Evolutionary conservation across 2,113 vertebrate species (phyloP), one percentile per base, ranked within the genome.

Genomic region (Antigone vipio): DNA sequence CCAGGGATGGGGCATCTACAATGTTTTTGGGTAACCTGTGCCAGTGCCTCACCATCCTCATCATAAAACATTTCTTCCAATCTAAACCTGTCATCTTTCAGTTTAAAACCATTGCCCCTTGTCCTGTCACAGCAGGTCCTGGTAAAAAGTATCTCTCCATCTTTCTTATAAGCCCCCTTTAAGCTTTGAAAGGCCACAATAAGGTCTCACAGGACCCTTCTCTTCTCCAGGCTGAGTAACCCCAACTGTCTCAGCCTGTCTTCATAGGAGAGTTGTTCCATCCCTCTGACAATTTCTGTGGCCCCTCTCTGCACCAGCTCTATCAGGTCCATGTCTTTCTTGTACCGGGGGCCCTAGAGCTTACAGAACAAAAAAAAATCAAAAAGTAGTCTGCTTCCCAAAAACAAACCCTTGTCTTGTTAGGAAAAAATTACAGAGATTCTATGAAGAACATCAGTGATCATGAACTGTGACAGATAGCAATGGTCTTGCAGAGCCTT

Each of bases 121-220:
- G 17, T 56, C 9, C 47, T 68, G 29, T 47, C 24, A 15, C 16
- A 34, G 29, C 32, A 82, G 21, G 15, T 22, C 22, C 11, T 59
- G 27, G 17, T 30, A n/a, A 64, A 38, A 69, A n/a, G 10, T 53
- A 6, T 40, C 8, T n/a, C 44, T 52, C 7, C 6, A 1, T 42
- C 34, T 78, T 69, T 49, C 27, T 40, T 71, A 8, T 9, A 56
- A 20, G 20, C 18, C 18, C 6, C 19, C 8, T 64, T 75, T 47
- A 64, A 59, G n/a, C 49, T 7, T 11, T 34, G 15, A 63, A 73
- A 42, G 5, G 19, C 9, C 0, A 0, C 18, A 30, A 2, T 27
- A 35, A 78, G 8, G 5, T 85, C 5, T 30, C 6, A 9, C 30
- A 0, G 5, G 3, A 55, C 6, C 13, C 55, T 0, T 1, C 22